phyloP scores from a whole-genome alignment of 2,888 invertebrate species.

The Stenchaetothrips biformis region DNA sequence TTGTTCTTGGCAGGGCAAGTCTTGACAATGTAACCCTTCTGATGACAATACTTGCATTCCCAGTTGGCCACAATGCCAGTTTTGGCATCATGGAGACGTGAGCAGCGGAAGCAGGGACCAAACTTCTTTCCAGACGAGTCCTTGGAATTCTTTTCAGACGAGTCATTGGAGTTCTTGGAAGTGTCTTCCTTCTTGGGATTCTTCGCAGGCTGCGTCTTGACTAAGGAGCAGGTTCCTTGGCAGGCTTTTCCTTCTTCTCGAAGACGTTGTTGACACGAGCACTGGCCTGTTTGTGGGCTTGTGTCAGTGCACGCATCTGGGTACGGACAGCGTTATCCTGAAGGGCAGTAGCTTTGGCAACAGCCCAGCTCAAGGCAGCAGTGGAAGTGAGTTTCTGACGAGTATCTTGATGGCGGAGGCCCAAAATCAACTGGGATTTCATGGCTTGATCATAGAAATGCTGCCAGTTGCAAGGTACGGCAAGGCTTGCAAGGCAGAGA shows the following conservation, averaged over 20 bases:
- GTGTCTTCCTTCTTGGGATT: no score
- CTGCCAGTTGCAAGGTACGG: neutral
- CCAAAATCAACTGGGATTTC: neutral
- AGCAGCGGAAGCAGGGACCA: neutral
- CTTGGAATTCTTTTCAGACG: no score
- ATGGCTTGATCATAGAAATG: neutral
- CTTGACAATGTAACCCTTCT: neutral
- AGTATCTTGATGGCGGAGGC: neutral
- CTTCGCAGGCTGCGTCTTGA: no score
- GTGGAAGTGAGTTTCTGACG: neutral
- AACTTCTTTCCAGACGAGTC: no score
- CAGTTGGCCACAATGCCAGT: neutral
- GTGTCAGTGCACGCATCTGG: neutral
- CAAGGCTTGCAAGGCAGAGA: neutral
- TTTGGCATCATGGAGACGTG: neutral
- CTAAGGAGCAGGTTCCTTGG: no score
- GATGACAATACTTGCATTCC: neutral
- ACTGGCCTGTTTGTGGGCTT: no score
- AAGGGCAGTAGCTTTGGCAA: neutral
- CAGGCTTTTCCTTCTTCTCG: no score
- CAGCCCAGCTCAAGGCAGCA: neutral
- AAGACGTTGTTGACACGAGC: no score
- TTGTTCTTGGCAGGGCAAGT: neutral
- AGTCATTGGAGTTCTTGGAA: neutral
- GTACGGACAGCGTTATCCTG: neutral